A percentile compares a stretch with the other conserved stretches of the same genome.
phyloP scores from a whole-genome alignment of 92 coral and sea anemone genomes.

The Porites evermanni region DNA sequence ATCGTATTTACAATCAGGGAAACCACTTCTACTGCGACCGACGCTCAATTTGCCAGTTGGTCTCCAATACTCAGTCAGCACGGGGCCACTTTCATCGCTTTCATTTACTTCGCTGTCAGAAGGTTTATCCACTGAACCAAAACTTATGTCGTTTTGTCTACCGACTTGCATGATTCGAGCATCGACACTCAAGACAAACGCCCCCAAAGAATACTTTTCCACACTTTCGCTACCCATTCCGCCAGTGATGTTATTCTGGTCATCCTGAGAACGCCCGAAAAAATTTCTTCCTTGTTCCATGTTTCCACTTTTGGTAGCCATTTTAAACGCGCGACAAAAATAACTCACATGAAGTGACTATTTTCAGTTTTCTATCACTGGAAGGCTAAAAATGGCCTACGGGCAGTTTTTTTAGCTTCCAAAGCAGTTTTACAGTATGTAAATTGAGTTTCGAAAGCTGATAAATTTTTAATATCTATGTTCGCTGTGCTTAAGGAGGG shows the following conservation, averaged over 20 bases:
- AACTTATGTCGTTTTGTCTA: constrained; percentile 3
- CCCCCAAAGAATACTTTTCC: neutral
- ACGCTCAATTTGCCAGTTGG: neutral
- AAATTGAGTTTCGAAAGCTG: neutral
- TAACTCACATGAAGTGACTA: too few relatives aligned
- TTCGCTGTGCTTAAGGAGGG: too few relatives aligned
- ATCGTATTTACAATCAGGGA: constrained; percentile 14
- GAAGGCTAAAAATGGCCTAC: too few relatives aligned
- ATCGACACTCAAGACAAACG: neutral
- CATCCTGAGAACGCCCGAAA: neutral
- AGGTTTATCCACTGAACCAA: neutral
- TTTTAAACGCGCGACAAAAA: too few relatives aligned
- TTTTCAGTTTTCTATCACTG: too few relatives aligned
- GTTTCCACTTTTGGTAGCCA: too few relatives aligned
- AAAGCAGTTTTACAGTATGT: too few relatives aligned
- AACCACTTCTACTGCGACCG: constrained; percentile 26
- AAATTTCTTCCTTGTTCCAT: too few relatives aligned
- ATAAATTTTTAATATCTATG: neutral
- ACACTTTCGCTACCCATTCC: neutral
- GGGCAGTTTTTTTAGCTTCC: too few relatives aligned
- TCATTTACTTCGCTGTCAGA: neutral
- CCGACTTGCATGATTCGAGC: neutral
- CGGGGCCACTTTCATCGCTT: neutral
- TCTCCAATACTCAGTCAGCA: constrained; percentile 4
- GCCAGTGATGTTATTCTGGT: neutral